Evolutionary conservation across 2,797 vertebrate genomes (phyloP), one percentile per base, ranked within the genome.

Genomic region (Odontamblyopus rebecca): DNA sequence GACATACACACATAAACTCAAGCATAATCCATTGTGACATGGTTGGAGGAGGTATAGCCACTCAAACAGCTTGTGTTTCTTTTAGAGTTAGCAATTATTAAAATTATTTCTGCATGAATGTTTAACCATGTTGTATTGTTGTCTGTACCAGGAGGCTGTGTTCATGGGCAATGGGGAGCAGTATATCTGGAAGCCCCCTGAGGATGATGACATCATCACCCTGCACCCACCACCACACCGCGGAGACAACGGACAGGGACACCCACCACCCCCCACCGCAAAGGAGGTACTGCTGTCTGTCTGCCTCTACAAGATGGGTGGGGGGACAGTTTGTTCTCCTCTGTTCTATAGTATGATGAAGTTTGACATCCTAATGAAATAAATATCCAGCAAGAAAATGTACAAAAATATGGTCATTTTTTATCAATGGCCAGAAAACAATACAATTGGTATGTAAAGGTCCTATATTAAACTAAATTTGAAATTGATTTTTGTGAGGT

Each of bases 181-280:
- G 81, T 95, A 95, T 82, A 95, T 95, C 79, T 95, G 94, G 94
- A 95, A 95, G 86, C 93, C 94, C 77, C 93, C 94, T 2, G 94
- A 94, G 71, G 93, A 94, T 0, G 93, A 93, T 68, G 93, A 95
- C 68, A 88, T 94, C 74, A 85, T 89, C 81, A 90, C 93, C 71
- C 78, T 92, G 78, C 91, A 92, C 71, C 85, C 90, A 61, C 91
- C 88, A 35, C 91, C 85, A 1, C 80, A 74, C 61, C 84, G 75
- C 2, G 79, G 82, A 48, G 93, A 94, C 63, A 91, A 86, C 1
- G 85, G 80, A 69, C 90, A 92, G 78, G 89, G 85, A 32, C 91
- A 87, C 75, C 86, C 92, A 6, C 81, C 75, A 0, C 91, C 86
- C 65, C 86, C 91, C 1, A 89, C 88, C n/a, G 84, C 91, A 29